Percentiles rank a stretch among this genome's conserved stretches.
phyloP scores from a whole-genome alignment of 2,113 vertebrate species.

The Tetrao urogallus region DNA sequence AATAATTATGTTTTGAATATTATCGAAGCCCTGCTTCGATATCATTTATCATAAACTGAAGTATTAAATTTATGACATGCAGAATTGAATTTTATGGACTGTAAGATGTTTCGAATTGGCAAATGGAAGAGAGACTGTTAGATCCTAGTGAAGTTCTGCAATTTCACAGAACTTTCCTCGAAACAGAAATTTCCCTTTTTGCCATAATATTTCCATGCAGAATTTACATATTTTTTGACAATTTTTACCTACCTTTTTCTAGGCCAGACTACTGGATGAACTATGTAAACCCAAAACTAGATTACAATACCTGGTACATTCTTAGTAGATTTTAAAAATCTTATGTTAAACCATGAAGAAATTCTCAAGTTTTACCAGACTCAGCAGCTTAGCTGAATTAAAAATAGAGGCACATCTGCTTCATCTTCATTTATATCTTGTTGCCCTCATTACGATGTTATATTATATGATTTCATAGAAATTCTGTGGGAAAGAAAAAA shows the following conservation, averaged over 20 bases:
- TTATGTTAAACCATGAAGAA: background rate
- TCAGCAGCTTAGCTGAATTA: background rate
- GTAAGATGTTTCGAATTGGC: background rate
- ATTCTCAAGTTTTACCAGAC: background rate
- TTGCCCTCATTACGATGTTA: background rate
- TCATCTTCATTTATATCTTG: conserved; percentile 32
- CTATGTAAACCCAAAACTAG: background rate
- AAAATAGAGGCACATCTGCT: conserved; percentile 40
- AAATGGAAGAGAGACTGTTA: background rate
- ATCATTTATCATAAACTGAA: background rate
- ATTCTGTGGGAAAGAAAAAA: conserved; percentile 13
- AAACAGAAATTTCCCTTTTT: background rate
- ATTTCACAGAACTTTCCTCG: too few species aligned
- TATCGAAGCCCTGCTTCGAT: background rate
- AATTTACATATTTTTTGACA: background rate
- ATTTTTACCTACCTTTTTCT: too few species aligned
- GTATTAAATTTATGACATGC: background rate
- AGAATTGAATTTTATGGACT: background rate
- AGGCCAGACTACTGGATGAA: background rate
- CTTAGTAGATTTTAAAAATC: background rate
- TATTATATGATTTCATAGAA: conserved; percentile 31
- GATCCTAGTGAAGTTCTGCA: background rate
- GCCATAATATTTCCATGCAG: background rate
- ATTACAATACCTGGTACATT: background rate
- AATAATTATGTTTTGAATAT: background rate